Evolutionary conservation across 1,140 invertebrate genomes (phyloP).

Genomic region (Plodia interpunctella): DNA sequence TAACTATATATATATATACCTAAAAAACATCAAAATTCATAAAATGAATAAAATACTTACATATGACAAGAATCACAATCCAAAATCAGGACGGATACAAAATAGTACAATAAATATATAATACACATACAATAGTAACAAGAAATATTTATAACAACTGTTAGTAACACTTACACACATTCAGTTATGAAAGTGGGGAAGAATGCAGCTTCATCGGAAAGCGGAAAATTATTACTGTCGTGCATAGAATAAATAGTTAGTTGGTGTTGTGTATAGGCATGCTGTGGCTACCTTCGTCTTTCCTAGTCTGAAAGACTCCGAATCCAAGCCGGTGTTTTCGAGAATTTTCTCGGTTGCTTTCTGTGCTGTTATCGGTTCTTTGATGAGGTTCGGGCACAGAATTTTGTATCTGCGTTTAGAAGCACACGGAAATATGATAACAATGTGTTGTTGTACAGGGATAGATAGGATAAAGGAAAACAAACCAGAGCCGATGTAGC

Average conservation of each 20-base stretch:
- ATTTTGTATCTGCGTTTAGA: conserved; percentile 91
- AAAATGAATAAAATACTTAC: too few relatives aligned
- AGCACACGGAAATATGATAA: conserved; percentile 57
- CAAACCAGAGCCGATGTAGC: conserved; percentile 52
- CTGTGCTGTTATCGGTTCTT: conserved; percentile 85
- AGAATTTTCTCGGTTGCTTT: conserved; percentile 94
- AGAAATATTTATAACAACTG: too few relatives aligned
- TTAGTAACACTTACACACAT: too few relatives aligned
- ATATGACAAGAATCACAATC: too few relatives aligned
- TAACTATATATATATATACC: too few relatives aligned
- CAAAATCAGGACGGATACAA: too few relatives aligned
- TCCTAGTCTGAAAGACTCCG: conserved; percentile 96
- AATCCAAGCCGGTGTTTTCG: conserved; percentile 89
- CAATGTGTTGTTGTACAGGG: conserved; percentile 34
- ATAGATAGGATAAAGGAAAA: conserved; percentile 36
- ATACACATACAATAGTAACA: too few relatives aligned
- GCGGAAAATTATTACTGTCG: conserved; percentile 2
- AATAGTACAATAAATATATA: too few relatives aligned
- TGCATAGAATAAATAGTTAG: conserved; percentile 27
- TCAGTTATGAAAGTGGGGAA: background rate
- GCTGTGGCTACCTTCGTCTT: conserved; percentile 90
- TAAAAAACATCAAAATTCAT: too few relatives aligned
- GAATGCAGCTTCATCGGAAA: background rate
- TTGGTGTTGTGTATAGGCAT: conserved; percentile 29
- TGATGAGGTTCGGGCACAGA: conserved; percentile 89